Conservation (phyloP, 2,888 invertebrate species). For the Acronicta leporina region DNA sequence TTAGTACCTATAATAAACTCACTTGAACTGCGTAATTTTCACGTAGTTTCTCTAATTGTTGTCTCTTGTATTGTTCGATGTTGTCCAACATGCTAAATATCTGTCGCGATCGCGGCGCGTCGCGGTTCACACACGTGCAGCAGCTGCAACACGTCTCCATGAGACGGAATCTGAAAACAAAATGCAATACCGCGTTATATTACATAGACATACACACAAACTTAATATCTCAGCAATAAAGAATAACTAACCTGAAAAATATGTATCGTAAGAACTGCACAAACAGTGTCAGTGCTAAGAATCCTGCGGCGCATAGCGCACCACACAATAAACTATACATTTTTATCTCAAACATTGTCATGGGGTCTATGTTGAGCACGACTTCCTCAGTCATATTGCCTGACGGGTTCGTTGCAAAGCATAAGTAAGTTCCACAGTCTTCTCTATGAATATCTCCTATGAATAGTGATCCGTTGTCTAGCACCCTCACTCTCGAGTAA, state of each 20-base stretch:
- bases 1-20: slow-evolving; percentile 52
- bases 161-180: slow-evolving; percentile 91
- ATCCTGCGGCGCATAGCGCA: slow-evolving; percentile 93
- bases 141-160: slow-evolving; percentile 94
- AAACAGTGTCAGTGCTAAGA: slow-evolving; percentile 94
- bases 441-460: slow-evolving; percentile 92
- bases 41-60: slow-evolving; percentile 95
- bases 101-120: slow-evolving; percentile 94
- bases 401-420: slow-evolving; percentile 95
- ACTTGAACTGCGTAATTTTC: slow-evolving; percentile 98
- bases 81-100: slow-evolving; percentile 96
- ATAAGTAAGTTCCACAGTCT: slow-evolving; percentile 96
- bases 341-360: slow-evolving; percentile 94
- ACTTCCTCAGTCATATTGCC: slow-evolving; percentile 94
- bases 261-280: slow-evolving; percentile 93
- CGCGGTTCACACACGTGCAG: slow-evolving; percentile 92
- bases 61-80: slow-evolving; percentile 96
- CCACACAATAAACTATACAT: slow-evolving; percentile 95
- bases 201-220: slow-evolving; percentile 9
- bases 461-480: slow-evolving; percentile 94
- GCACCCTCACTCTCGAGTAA: slow-evolving; percentile 90
- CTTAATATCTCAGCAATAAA: slow-evolving; percentile 11
- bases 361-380: slow-evolving; percentile 94
- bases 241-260: slow-evolving; percentile 90
- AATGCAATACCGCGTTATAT: slow-evolving; percentile 28